Conservation (phyloP, 2,888 invertebrate species). For the Pseudoips prasinana region DNA sequence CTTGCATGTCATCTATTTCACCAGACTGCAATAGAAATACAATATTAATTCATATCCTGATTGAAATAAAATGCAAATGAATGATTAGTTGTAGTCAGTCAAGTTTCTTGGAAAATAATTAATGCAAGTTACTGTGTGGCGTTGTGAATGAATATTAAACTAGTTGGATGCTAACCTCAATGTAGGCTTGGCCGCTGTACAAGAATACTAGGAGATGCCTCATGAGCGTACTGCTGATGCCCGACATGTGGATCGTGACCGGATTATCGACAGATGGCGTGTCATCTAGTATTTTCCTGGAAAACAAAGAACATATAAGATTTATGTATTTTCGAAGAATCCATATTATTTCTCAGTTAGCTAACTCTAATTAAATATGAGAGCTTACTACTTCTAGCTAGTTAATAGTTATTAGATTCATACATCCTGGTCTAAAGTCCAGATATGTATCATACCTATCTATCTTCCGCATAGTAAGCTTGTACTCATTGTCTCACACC, state of each 20-base stretch:
- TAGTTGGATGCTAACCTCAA: constrained; percentile 81
- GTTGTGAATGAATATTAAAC: constrained; percentile 18
- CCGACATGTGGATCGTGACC: constrained; percentile 92
- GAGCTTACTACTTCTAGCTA: constrained; percentile 2
- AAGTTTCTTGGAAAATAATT: constrained; percentile 20
- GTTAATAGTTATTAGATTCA: constrained; percentile 16
- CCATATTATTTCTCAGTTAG: constrained; percentile 5
- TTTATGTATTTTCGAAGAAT: constrained; percentile 7
- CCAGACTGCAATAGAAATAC: constrained; percentile 82
- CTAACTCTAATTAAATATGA: constrained; percentile 10
- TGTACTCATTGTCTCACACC: constrained; percentile 19
- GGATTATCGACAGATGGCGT: constrained; percentile 86
- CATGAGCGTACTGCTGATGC: constrained; percentile 90
- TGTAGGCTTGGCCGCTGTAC: constrained; percentile 92
- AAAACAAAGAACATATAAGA: constrained; percentile 33
- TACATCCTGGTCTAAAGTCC: constrained; percentile 27
- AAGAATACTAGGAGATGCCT: constrained; percentile 91
- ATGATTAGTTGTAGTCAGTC: constrained; percentile 4
- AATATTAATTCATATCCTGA: constrained; percentile 8
- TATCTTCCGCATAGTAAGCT: constrained; percentile 13
- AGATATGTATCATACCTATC: constrained; percentile 16
- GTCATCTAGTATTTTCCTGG: constrained; percentile 87
- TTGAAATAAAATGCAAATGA: constrained; percentile 12
- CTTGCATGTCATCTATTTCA: constrained; percentile 91
- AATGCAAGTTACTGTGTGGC: constrained; percentile 15